Conservation (phyloP, 2,797 vertebrate species). For the Propithecus deckenii region DNA sequence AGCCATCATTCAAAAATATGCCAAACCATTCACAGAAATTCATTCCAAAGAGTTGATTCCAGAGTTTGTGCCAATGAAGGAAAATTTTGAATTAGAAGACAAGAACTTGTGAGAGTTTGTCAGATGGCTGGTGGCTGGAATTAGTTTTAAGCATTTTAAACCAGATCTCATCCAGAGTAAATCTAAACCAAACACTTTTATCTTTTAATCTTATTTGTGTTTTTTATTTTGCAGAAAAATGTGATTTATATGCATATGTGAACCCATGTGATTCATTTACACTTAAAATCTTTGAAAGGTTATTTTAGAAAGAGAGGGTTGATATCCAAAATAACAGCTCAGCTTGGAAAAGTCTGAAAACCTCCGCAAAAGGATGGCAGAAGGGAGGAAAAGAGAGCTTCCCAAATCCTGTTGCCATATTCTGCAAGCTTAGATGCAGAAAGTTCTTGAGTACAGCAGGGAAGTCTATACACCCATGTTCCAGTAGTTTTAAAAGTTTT, state of each 20-base stretch:
- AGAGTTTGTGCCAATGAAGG: slow-evolving; percentile 19
- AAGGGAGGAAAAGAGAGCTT: background rate
- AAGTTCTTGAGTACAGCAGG: background rate
- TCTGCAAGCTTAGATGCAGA: slow-evolving; percentile 26
- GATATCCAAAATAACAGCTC: slow-evolving; percentile 58
- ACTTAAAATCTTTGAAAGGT: slow-evolving; percentile 45
- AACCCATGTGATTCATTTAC: slow-evolving; percentile 36
- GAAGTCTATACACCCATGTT: background rate
- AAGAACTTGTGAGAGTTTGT: slow-evolving; percentile 22
- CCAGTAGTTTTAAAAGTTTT: background rate
- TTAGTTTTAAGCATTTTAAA: slow-evolving; percentile 51
- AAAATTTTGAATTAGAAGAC: slow-evolving; percentile 53
- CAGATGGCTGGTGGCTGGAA: slow-evolving; percentile 52
- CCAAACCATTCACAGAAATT: slow-evolving; percentile 60
- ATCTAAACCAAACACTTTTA: slow-evolving; percentile 53
- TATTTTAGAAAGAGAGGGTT: slow-evolving; percentile 42
- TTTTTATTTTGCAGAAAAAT: slow-evolving; percentile 57
- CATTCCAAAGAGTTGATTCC: slow-evolving; percentile 28
- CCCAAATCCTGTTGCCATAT: background rate
- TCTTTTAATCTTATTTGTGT: slow-evolving; percentile 43
- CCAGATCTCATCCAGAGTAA: background rate
- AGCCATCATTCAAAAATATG: slow-evolving; percentile 13
- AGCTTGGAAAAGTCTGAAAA: slow-evolving; percentile 44
- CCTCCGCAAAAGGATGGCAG: slow-evolving; percentile 4
- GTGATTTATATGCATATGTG: background rate